Percentiles rank a stretch among this genome's conserved stretches.
phyloP scores from a whole-genome alignment of 2,888 invertebrate species.

The Drymonia ruficornis region DNA sequence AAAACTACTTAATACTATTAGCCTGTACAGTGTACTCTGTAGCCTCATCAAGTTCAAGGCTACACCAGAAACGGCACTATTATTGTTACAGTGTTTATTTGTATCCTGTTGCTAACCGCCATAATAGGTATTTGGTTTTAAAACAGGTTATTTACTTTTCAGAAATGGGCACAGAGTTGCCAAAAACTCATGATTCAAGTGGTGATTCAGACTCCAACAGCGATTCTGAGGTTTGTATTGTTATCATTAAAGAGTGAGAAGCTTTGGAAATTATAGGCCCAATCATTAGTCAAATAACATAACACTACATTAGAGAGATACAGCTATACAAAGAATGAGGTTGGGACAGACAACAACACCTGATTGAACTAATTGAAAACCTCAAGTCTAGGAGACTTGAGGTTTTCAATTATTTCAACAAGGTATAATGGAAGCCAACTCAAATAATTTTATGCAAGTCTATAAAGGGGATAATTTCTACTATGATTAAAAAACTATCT shows the following conservation, averaged over 20 bases:
- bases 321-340: no score
- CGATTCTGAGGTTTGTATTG: slow-evolving; percentile 80
- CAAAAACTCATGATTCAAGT: slow-evolving; percentile 81
- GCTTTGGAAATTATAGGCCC: no score
- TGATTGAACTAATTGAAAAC: no score
- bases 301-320: no score
- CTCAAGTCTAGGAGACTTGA: no score
- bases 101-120: slow-evolving; percentile 12
- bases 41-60: slow-evolving; percentile 39
- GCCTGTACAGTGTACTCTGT: slow-evolving; percentile 4
- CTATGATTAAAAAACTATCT: no score
- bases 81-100: slow-evolving; percentile 7
- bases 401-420: no score
- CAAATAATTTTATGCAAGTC: no score
- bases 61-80: slow-evolving; percentile 12
- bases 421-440: no score
- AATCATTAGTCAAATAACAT: no score
- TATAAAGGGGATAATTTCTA: no score
- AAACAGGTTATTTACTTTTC: slow-evolving; percentile 41
- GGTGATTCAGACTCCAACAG: slow-evolving; percentile 86
- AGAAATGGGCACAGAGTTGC: slow-evolving; percentile 84
- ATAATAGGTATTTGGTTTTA: slow-evolving; percentile 9
- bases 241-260: neutral
- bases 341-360: no score
- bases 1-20: neutral